These are phyloP conservation scores for Phocides pigmalion DNA, from an alignment of 1,140 invertebrate genomes.

Conservation along the genomic window DNA sequence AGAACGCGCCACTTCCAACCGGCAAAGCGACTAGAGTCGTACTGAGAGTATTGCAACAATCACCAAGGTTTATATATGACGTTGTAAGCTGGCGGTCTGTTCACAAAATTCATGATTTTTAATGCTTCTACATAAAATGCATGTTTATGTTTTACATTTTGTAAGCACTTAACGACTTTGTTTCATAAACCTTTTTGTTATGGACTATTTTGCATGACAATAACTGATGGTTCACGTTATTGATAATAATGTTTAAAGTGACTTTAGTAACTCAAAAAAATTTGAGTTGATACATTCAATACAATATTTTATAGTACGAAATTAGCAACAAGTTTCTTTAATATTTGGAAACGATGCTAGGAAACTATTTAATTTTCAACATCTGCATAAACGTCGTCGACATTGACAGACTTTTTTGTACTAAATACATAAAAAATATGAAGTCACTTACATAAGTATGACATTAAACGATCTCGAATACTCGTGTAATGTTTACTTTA, in stretches of 20 bases:
- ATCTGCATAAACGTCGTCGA: neutral
- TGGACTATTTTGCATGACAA: neutral
- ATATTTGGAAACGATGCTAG: too few relatives aligned
- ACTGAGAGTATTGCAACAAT: constrained; percentile 82
- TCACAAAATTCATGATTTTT: constrained; percentile 37
- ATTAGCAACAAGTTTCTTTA: too few relatives aligned
- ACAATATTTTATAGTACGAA: too few relatives aligned
- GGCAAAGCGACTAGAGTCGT: constrained; percentile 85
- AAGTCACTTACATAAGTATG: constrained; percentile 20
- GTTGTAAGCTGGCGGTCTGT: constrained; percentile 56
- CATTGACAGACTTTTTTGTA: constrained; percentile 1
- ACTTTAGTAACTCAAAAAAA: too few relatives aligned
- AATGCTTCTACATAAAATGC: constrained; percentile 4
- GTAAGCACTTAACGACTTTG: constrained; percentile 15
- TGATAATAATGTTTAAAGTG: neutral
- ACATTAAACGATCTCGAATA: constrained; percentile 17
- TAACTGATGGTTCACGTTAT: neutral
- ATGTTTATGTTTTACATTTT: constrained; percentile 1
- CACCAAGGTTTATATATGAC: constrained; percentile 79
- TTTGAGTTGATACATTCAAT: too few relatives aligned
- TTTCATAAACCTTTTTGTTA: constrained; percentile 14
- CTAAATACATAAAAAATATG: neutral
- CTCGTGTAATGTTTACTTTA: constrained; percentile 29
- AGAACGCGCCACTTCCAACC: constrained; percentile 73
- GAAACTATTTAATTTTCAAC: neutral